Evolutionary conservation across 2,113 vertebrate genomes (phyloP).

Genomic region (Mirza zaza): DNA sequence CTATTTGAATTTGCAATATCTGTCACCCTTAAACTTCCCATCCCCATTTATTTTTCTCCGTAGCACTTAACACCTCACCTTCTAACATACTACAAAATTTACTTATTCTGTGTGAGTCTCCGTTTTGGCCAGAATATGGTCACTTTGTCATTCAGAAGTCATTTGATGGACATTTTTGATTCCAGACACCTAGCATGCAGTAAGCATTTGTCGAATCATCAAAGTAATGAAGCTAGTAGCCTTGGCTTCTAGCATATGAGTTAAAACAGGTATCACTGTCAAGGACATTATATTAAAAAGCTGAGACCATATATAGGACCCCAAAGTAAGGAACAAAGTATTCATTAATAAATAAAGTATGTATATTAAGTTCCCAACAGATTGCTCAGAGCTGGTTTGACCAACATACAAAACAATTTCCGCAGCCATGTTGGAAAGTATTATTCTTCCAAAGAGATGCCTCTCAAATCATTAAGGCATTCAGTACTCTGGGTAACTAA

Average conservation of each 20-base stretch:
- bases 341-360: conserved; percentile 26
- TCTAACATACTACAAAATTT: background rate
- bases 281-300: background rate
- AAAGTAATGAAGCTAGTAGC: background rate
- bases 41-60: background rate
- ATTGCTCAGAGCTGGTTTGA: background rate
- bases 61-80: background rate
- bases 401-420: background rate
- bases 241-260: background rate
- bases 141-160: background rate
- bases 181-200: background rate
- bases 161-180: background rate
- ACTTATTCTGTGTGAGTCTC: background rate
- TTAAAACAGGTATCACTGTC: background rate
- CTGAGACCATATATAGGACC: background rate
- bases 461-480: background rate
- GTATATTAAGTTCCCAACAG: background rate
- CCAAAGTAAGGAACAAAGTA: conserved; percentile 8
- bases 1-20: background rate
- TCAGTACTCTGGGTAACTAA: background rate
- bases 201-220: background rate
- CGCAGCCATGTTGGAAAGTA: background rate
- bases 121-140: background rate
- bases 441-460: background rate
- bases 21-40: background rate